phyloP scores from a whole-genome alignment of 2,113 vertebrate genomes.

The Numida meleagris region DNA sequence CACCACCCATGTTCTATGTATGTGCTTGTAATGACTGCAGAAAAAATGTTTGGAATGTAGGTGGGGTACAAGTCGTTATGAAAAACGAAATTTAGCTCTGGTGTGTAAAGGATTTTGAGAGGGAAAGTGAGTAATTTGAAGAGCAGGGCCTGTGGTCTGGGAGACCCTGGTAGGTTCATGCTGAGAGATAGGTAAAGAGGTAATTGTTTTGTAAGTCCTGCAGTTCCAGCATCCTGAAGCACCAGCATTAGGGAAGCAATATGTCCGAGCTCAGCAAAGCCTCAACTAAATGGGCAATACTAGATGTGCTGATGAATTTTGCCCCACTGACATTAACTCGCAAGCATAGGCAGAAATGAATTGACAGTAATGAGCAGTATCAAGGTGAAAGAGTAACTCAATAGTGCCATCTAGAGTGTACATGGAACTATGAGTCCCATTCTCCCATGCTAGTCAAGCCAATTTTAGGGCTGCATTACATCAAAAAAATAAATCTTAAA shows the following conservation, averaged over 20 bases:
- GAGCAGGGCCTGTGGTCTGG: rapidly evolving
- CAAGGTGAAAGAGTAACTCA: not conserved
- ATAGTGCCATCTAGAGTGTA: slow-evolving; percentile 67
- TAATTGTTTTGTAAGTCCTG: not conserved
- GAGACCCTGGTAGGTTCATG: not conserved
- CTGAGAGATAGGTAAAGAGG: not conserved
- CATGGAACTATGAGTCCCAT: not conserved
- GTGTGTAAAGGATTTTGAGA: not conserved
- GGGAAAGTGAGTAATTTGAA: not conserved
- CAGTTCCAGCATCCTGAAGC: not conserved
- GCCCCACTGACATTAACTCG: not conserved
- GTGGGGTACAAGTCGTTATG: not conserved
- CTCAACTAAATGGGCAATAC: not conserved
- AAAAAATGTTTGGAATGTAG: not conserved
- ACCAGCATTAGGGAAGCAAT: not conserved
- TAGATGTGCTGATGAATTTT: not conserved
- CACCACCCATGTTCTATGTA: rapidly evolving
- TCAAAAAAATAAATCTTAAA: not conserved
- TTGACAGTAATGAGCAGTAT: not conserved
- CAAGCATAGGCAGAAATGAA: not conserved
- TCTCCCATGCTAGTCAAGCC: not conserved
- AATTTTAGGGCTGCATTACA: not conserved
- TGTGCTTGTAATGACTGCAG: not conserved
- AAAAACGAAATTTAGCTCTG: not conserved
- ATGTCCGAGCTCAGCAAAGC: not conserved